phyloP scores from a whole-genome alignment of 2,888 invertebrate species.

The Campopleginae sp. region DNA sequence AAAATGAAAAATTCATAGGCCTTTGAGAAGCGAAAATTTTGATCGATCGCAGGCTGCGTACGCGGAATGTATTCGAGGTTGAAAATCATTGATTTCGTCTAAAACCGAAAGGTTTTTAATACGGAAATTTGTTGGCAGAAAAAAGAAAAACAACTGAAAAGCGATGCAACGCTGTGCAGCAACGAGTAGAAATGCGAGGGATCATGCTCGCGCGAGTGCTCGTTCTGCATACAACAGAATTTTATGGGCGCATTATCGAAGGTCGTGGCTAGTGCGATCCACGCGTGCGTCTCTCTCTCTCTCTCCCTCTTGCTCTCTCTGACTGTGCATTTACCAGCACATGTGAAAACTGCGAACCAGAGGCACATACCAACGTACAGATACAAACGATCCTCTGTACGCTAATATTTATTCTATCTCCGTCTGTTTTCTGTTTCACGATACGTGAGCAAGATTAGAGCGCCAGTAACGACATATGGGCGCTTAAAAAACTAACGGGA shows the following conservation, averaged over 20 bases:
- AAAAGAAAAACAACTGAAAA: neutral
- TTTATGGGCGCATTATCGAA: slow-evolving; percentile 69
- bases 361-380: slow-evolving; percentile 22
- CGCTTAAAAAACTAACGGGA: slow-evolving; percentile 61
- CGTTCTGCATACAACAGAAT: slow-evolving; percentile 67
- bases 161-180: slow-evolving; percentile 46
- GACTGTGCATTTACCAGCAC: slow-evolving; percentile 9
- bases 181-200: slow-evolving; percentile 39
- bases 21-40: slow-evolving; percentile 22
- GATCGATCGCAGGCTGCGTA: slow-evolving; percentile 31
- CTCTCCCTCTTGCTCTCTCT: slow-evolving; percentile 15
- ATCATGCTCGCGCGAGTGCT: slow-evolving; percentile 52
- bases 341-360: slow-evolving; percentile 14
- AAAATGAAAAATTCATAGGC: slow-evolving; percentile 3
- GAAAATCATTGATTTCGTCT: neutral
- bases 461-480: slow-evolving; percentile 61
- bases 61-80: slow-evolving; percentile 17
- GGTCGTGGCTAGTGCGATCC: slow-evolving; percentile 63
- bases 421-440: slow-evolving; percentile 50
- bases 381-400: slow-evolving; percentile 26
- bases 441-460: slow-evolving; percentile 67
- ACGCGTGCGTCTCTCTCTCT: slow-evolving; percentile 59
- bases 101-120: neutral
- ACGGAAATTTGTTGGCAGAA: neutral
- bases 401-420: slow-evolving; percentile 47